Evolutionary conservation across 2,888 invertebrate genomes (phyloP).

Genomic region (Deroplatys truncata): DNA sequence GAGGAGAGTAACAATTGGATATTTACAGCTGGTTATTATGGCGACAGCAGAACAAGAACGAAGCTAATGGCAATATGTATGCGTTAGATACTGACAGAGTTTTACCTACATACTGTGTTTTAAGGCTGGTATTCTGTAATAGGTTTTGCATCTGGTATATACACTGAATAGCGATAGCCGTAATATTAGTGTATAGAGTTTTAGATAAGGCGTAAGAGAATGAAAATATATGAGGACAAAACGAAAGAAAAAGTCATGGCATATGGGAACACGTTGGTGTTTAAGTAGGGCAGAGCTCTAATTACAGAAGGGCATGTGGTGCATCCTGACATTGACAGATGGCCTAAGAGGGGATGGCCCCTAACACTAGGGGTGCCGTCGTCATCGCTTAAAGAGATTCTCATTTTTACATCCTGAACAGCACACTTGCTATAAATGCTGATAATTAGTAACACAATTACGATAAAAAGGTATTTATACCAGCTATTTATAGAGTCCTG

Average conservation of each 20-base stretch:
- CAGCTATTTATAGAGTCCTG: too few relatives aligned
- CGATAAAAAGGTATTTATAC: background rate
- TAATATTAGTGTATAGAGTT: too few relatives aligned
- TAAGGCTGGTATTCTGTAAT: too few relatives aligned
- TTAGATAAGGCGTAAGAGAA: too few relatives aligned
- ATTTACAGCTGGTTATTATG: too few relatives aligned
- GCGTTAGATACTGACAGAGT: too few relatives aligned
- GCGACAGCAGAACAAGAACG: too few relatives aligned
- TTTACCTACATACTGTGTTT: too few relatives aligned
- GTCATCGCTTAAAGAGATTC: background rate
- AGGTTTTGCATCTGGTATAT: too few relatives aligned
- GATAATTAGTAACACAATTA: background rate
- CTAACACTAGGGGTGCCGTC: background rate
- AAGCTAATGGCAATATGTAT: too few relatives aligned
- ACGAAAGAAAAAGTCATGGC: background rate
- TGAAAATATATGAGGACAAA: background rate
- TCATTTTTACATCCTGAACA: background rate
- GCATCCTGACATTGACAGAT: background rate
- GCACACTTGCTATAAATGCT: background rate
- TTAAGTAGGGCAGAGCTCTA: background rate
- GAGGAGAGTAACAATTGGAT: too few relatives aligned
- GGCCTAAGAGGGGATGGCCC: background rate
- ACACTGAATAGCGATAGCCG: too few relatives aligned
- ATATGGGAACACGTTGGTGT: background rate
- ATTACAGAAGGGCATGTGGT: background rate